Base-by-base conservation (phyloP, 2,888 invertebrate species). In the Leucoptera coffeella region DNA sequence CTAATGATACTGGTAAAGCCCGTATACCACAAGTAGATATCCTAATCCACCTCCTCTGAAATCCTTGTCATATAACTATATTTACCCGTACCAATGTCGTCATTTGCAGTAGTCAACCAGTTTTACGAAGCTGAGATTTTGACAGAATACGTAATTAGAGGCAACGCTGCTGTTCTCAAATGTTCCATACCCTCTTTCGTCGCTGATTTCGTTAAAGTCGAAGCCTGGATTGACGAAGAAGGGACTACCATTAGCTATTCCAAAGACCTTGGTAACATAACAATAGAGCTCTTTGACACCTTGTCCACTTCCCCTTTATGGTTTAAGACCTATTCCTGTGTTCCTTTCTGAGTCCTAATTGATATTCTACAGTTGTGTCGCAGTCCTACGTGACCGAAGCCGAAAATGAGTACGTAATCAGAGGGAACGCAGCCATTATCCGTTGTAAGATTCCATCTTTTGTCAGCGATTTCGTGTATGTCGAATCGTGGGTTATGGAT, bases 371-470 rank as follows among this genome's bases (percentile, higher is more conserved):
- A 90, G 90, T 89, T 62, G 88, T 90, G 49, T 80, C 86, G 47
- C 90, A 90, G 76, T 81, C 79, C 72, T 91, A 86, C 76, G 82
- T 86, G 62, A 86, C 88, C 42, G 88, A 90, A 73, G 86, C 91
- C 49, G 90, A 90, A 74, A 90, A 92, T 62, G 91, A 91, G 59
- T 92, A 91, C 75, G 91, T 91, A 39, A 92, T 91, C 57, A 80
- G 85, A 49, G 91, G 91, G 38, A 91, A 91, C 71, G 82, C 90
- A 36, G 92, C 90, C 32, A 84, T 93, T 45, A 82, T 92, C 71
- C 89, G 85, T 64, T 94, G 93, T 78, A 87, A 89, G 78, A 89
- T 93, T 43, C 93, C 93, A 36, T 87, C 87, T 51, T 93, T 91
- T 73, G 90, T 93, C 41, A 86, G 88, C 39, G 92, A 93, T 74